Base-by-base conservation (phyloP, 2,888 invertebrate species). In the Diloba caeruleocephala region DNA sequence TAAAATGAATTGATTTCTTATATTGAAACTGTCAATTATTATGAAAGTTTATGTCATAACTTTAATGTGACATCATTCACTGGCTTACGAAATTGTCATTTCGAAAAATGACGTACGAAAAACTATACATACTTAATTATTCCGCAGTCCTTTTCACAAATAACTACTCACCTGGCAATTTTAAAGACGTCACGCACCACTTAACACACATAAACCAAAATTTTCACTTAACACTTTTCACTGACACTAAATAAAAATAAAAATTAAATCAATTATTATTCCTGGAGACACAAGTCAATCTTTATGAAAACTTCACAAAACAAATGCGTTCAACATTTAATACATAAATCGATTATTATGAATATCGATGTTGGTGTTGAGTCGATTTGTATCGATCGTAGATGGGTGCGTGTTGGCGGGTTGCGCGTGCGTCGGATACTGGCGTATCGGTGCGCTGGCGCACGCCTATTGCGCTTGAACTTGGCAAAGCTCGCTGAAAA, bases 361-460 rank as follows among this genome's bases (percentile, higher is more conserved):
- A 56, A 67, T 51, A 64, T 43, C 52, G 51, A 50, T 63, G 38
- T 69, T 48, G 62, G 59, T 55, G 48, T 73, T 59, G 72, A 63
- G 78, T 79, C 78, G 79, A 76, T 79, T 57, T 55, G 53, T 52
- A 71, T 69, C 66, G 67, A 73, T 74, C 63, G 70, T 71, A 71
- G 67, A 63, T 72, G 69, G 76, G 76, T 75, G 78, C 78, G 92
- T 92, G 91, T 83, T 87, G 58, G 81, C 88, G 72, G 79, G 78
- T 70, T 83, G 89, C 90, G 87, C 83, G 90, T 88, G 85, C 79
- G 84, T 68, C 79, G 78, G 70, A 75, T 81, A 92, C 92, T 92
- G 91, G 80, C 81, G 78, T 71, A 64, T 76, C 76, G 76, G 73
- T 81, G 78, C 75, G 79, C 77, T 67, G 72, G 74, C 74, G 77